These are phyloP conservation scores for Anguilla rostrata DNA, from an alignment of 2,113 vertebrate species.

Conservation along the genomic window DNA sequence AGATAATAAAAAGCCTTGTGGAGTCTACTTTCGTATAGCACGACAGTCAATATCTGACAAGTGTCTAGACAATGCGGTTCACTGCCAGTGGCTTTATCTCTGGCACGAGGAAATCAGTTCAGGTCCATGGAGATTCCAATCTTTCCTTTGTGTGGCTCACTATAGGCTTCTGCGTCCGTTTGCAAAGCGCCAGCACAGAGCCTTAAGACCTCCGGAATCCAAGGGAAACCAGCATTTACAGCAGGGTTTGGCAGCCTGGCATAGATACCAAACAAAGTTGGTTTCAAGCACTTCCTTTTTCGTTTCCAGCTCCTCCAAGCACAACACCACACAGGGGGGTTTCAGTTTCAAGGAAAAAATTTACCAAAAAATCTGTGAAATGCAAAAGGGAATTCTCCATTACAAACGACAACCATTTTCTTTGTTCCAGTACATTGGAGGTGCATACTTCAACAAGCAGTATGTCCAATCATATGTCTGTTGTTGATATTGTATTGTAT, in stretches of 20 bases:
- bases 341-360: neutral
- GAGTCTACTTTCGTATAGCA: neutral
- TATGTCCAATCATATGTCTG: neutral
- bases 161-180: neutral
- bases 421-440: neutral
- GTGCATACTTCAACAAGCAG: neutral
- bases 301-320: neutral
- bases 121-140: neutral
- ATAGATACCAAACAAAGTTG: neutral
- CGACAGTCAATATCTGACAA: slow-evolving; percentile 5
- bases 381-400: neutral
- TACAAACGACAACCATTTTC: neutral
- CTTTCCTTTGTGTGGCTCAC: neutral
- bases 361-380: neutral
- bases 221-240: neutral
- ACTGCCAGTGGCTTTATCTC: neutral
- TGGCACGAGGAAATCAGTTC: neutral
- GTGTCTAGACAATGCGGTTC: slow-evolving; percentile 6
- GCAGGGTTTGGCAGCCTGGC: neutral
- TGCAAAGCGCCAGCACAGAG: neutral
- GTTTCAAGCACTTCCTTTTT: neutral
- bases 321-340: neutral
- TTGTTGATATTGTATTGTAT: neutral
- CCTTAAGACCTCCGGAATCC: neutral
- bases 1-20: neutral